Conservation (phyloP, 2,797 vertebrate species). For the Mycteria americana region DNA sequence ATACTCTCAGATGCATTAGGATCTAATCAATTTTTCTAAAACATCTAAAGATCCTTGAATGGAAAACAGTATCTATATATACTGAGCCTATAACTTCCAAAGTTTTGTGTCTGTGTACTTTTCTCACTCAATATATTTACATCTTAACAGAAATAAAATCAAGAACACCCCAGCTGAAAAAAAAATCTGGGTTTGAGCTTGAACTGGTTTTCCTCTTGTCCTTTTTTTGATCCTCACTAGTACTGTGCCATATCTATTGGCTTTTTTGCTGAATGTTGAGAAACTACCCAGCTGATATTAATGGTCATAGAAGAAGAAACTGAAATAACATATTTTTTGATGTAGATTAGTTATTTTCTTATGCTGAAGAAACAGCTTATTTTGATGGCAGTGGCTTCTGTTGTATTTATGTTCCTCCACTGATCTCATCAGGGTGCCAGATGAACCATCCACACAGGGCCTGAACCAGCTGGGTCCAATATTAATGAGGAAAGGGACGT, state of each 20-base stretch:
- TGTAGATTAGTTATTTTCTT: neutral
- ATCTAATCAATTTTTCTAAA: neutral
- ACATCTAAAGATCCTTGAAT: neutral
- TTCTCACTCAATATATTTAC: neutral
- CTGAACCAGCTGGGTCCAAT: slow-evolving; percentile 21
- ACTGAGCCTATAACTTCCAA: neutral
- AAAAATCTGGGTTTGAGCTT: neutral
- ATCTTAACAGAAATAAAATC: neutral
- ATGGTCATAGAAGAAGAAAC: neutral
- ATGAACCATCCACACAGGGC: neutral
- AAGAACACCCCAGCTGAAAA: neutral
- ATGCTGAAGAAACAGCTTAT: neutral
- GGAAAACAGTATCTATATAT: neutral
- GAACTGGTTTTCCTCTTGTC: neutral
- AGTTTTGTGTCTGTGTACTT: neutral
- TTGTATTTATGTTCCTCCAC: neutral
- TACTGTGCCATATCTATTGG: neutral
- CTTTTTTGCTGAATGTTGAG: neutral
- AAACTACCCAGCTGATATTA: neutral
- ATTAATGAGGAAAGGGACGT: slow-evolving; percentile 18
- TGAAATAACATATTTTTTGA: neutral
- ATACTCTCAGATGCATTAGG: neutral
- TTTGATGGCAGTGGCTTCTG: neutral
- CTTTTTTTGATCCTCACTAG: neutral
- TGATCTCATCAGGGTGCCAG: slow-evolving; percentile 44